Evolutionary conservation across 1,140 invertebrate species (phyloP).

Genomic region (Drosophila ogumai): DNA sequence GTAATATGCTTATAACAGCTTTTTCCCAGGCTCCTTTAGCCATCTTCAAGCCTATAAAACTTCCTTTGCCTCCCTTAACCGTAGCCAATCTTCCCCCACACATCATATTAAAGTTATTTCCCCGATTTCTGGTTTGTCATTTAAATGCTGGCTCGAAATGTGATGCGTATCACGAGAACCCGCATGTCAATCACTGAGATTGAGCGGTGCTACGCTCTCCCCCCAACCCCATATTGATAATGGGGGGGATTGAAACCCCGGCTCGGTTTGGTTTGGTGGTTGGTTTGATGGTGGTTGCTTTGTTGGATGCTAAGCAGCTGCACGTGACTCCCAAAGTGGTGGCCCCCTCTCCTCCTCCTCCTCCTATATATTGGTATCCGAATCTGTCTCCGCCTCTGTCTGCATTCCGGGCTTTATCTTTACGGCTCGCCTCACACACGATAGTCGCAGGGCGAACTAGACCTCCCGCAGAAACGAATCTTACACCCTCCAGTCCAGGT

Average conservation of each 20-base stretch:
- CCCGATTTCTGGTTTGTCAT: constrained; percentile 53
- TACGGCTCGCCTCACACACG: constrained; percentile 72
- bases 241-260: constrained; percentile 39
- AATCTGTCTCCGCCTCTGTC: constrained; percentile 27
- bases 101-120: constrained; percentile 48
- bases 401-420: constrained; percentile 62
- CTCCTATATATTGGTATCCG: constrained; percentile 9
- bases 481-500: constrained; percentile 54
- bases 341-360: constrained; percentile 9
- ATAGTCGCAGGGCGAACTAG: constrained; percentile 5
- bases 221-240: constrained; percentile 49
- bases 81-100: constrained; percentile 16
- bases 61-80: background rate
- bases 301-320: constrained; percentile 76
- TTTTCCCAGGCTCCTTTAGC: background rate
- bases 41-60: constrained; percentile 9
- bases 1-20: background rate
- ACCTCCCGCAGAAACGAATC: background rate
- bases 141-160: constrained; percentile 56
- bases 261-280: constrained; percentile 40
- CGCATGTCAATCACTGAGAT: constrained; percentile 80
- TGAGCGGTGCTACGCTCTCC: constrained; percentile 28
- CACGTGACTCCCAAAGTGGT: constrained; percentile 74
- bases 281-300: constrained; percentile 50
- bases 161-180: constrained; percentile 53